A percentile compares a stretch with the other conserved stretches of the same genome.
Conservation (phyloP, 2,888 invertebrate genomes). For the Amorpha juglandis region DNA sequence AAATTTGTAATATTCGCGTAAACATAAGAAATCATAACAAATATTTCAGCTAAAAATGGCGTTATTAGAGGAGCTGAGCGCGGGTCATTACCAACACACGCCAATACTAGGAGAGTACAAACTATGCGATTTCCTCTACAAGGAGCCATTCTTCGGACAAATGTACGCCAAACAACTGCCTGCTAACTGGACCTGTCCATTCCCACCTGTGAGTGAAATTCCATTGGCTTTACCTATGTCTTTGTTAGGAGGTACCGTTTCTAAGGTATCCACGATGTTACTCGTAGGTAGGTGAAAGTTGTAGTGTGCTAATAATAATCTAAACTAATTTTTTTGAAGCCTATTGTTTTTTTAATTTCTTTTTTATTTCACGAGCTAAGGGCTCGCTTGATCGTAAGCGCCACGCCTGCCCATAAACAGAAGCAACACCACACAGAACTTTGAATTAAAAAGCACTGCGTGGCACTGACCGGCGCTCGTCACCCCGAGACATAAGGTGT, state of each 20-base stretch:
- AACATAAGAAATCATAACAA: too few relatives aligned
- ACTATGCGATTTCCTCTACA: slow-evolving; percentile 41
- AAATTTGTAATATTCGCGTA: too few relatives aligned
- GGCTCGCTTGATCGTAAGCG: too few relatives aligned
- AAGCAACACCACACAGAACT: too few relatives aligned
- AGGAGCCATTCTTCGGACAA: slow-evolving; percentile 41
- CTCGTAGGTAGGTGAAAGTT: not conserved
- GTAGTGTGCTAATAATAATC: not conserved
- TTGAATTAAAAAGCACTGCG: too few relatives aligned
- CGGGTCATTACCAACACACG: slow-evolving; percentile 41
- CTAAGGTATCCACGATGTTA: not conserved
- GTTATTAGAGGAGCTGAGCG: slow-evolving; percentile 35
- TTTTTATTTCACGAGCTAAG: too few relatives aligned
- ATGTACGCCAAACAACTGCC: slow-evolving; percentile 41
- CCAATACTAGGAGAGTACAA: slow-evolving; percentile 37
- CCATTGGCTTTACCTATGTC: not conserved
- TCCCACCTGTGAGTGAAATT: slow-evolving; percentile 35
- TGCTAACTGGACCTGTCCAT: slow-evolving; percentile 40
- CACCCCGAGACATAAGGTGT: too few relatives aligned
- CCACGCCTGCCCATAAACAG: too few relatives aligned
- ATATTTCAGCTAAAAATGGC: slow-evolving; percentile 38
- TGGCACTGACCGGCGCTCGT: too few relatives aligned
- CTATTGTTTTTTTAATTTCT: not conserved
- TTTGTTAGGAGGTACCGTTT: not conserved
- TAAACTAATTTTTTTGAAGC: not conserved